Percentiles rank a stretch among this genome's conserved stretches.
Conservation (phyloP, 2,888 invertebrate genomes). For the Cephus pulcher region DNA sequence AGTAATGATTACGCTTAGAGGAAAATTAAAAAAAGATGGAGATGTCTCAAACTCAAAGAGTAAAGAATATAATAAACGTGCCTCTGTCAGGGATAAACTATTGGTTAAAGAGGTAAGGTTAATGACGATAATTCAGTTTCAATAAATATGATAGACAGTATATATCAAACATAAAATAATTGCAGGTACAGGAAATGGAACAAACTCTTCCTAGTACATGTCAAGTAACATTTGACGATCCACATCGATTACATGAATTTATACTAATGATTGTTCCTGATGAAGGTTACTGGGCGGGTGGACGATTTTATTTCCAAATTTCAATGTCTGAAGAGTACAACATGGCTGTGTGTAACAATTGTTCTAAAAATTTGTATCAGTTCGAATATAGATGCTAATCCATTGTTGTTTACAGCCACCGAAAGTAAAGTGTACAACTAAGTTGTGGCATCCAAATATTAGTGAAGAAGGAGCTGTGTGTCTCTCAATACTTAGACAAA, state of each 20-base stretch:
- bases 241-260: conserved; percentile 85
- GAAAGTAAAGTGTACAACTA: conserved; percentile 89
- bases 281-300: conserved; percentile 91
- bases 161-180: neutral
- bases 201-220: conserved; percentile 86
- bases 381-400: neutral
- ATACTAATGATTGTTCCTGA: conserved; percentile 82
- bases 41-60: conserved; percentile 61
- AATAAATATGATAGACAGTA: neutral
- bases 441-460: conserved; percentile 97
- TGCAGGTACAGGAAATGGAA: conserved; percentile 83
- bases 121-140: neutral
- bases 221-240: conserved; percentile 83
- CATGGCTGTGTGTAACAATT: conserved; percentile 82
- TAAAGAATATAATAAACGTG: conserved; percentile 68
- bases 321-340: conserved; percentile 95
- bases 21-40: conserved; percentile 77
- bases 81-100: conserved; percentile 83
- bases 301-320: conserved; percentile 87
- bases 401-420: conserved; percentile 79
- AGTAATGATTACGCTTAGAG: conserved; percentile 79
- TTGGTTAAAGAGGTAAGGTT: conserved; percentile 79
- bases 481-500: conserved; percentile 88
- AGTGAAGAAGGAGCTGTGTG: conserved; percentile 94
- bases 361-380: neutral